These are phyloP conservation scores for Lepus townsendii DNA, from an alignment of 2,797 vertebrate genomes.

Conservation along the genomic window DNA sequence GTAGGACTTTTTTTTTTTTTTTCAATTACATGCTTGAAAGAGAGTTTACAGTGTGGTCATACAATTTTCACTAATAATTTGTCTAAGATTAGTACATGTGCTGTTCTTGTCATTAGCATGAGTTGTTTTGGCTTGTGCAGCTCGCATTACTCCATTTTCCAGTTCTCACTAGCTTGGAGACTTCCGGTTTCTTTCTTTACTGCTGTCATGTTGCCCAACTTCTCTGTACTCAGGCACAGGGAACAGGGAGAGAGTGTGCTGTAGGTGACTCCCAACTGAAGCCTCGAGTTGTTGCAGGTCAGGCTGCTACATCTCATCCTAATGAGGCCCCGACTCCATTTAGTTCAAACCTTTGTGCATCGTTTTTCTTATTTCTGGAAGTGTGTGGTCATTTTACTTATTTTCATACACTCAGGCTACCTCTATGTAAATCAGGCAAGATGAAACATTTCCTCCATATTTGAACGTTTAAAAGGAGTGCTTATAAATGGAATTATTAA, in stretches of 20 bases:
- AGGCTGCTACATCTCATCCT: background rate
- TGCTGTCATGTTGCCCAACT: background rate
- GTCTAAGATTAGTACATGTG: conserved; percentile 73
- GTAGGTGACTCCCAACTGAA: background rate
- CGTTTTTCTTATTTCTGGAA: conserved; percentile 38
- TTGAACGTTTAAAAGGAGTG: background rate
- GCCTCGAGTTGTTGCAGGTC: too few relatives aligned
- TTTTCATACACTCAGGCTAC: background rate
- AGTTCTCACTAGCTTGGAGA: conserved; percentile 12
- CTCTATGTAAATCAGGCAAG: background rate
- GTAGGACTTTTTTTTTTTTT: background rate
- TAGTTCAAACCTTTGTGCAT: background rate
- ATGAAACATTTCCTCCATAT: background rate
- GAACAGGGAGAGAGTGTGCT: too few relatives aligned
- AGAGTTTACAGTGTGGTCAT: conserved; percentile 56
- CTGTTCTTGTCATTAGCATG: conserved; percentile 36
- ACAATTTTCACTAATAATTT: conserved; percentile 71
- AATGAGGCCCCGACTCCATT: background rate
- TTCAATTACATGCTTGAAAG: conserved; percentile 68
- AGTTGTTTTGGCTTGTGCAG: conserved; percentile 38
- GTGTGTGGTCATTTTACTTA: background rate
- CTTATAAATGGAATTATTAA: background rate
- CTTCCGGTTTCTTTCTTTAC: conserved; percentile 26
- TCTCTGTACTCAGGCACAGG: background rate
- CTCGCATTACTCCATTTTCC: conserved; percentile 48